Base-by-base conservation (phyloP, 2,113 vertebrate genomes). In the Phylloscopus trochilus region DNA sequence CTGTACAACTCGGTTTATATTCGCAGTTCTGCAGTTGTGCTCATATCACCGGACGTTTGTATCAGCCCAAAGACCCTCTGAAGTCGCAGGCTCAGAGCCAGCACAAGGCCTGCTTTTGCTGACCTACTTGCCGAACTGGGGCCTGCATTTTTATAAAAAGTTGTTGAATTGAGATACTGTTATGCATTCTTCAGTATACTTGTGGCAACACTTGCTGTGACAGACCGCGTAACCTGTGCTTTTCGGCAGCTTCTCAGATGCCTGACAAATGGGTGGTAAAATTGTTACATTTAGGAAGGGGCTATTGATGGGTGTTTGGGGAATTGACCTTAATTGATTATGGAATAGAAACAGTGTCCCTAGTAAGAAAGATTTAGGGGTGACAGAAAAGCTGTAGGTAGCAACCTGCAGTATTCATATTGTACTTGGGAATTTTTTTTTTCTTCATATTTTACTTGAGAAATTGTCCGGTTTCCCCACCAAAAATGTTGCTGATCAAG, bases 91-190 rank as follows among this genome's bases (percentile, higher is more conserved):
- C 68, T 86, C 52, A 16, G 1, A 90, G 91, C 73, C 73, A 91
- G 78, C 58, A 10, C 55, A 43, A 78, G 88, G 60, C 92, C 88
- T 43, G 17, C 76, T 81, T 93, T 41, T 83, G 41, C 89, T 92
- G 92, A 93, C 93, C 93, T 90, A 96, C 37, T 94, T 96, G 88
- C 44, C 82, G 76, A 90, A 51, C 89, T 51, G 37, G n/a, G 41
- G n/a, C 80, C 92, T 82, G 77, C 14, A 31, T 93, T 96, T 93
- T 87, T 80, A 31, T 77, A 27, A 81, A 53, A 94, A 94, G 76
- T 70, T 88, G 33, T 88, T 49, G 56, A 72, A 89, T 84, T 58
- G 83, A 31, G 51, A 21, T 94, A 70, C 82, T 90, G 44, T 51
- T 82, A 41, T 77, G 37, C 20, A 9, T 43, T 52, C 52, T 47